Percentiles rank a stretch among this genome's conserved stretches.
phyloP scores from a whole-genome alignment of 2,113 vertebrate genomes.

The Corythoichthys haematopterus region DNA sequence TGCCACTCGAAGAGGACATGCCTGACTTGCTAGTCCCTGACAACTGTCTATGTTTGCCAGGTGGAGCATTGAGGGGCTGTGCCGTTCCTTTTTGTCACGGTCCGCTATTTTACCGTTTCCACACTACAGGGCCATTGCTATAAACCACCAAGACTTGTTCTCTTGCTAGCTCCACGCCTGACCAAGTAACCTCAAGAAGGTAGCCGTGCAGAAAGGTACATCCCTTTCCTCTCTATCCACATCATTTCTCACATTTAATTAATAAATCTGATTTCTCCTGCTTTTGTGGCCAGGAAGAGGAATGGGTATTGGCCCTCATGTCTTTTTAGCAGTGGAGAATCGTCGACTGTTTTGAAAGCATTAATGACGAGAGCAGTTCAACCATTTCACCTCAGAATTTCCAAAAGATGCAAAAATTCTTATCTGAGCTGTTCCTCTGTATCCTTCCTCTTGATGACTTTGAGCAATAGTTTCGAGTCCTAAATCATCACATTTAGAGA shows the following conservation, averaged over 20 bases:
- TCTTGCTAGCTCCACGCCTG: conserved; percentile 67
- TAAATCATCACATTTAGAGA: background rate
- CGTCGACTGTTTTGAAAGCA: conserved; percentile 79
- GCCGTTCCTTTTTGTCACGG: conserved; percentile 69
- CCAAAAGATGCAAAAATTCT: conserved; percentile 79
- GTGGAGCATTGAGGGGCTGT: conserved; percentile 76
- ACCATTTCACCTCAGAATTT: conserved; percentile 73
- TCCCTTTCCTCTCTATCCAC: conserved; percentile 68
- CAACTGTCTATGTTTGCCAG: conserved; percentile 84
- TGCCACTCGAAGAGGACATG: conserved; percentile 84
- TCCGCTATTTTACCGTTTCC: conserved; percentile 62
- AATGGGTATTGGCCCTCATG: conserved; percentile 76
- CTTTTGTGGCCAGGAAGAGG: conserved; percentile 80
- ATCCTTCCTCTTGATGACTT: conserved; percentile 29
- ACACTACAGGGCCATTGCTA: conserved; percentile 64
- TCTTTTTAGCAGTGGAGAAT: conserved; percentile 76
- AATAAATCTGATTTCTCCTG: conserved; percentile 78
- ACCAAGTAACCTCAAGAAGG: conserved; percentile 79
- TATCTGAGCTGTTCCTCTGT: conserved; percentile 74
- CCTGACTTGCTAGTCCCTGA: conserved; percentile 88
- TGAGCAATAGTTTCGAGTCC: conserved; percentile 1
- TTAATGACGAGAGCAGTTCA: conserved; percentile 76
- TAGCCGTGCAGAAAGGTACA: conserved; percentile 82
- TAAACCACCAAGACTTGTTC: conserved; percentile 59
- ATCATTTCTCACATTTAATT: conserved; percentile 92